Evolutionary conservation across 2,888 invertebrate genomes (phyloP).

Genomic region (Plebejus anna): DNA sequence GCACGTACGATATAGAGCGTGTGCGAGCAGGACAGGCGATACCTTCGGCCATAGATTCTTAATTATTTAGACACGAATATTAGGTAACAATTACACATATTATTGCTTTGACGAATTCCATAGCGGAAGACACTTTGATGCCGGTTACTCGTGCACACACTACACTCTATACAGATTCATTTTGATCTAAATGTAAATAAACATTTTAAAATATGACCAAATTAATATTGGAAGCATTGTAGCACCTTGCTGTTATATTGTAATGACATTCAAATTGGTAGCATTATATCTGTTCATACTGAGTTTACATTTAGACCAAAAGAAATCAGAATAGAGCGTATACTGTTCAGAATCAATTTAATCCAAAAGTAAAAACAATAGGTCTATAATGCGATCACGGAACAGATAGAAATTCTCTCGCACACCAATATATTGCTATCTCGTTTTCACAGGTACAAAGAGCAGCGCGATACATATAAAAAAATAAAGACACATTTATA

Average conservation of each 20-base stretch:
- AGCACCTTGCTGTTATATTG: no score
- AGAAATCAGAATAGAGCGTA: not conserved
- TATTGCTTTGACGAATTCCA: conserved; percentile 61
- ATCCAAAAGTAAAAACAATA: no score
- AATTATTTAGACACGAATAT: conserved; percentile 1
- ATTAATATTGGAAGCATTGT: no score
- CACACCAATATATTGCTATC: not conserved
- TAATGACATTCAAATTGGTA: not conserved
- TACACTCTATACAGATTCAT: not conserved
- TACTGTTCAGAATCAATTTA: not conserved
- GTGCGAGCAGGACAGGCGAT: not conserved
- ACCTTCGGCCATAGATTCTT: not conserved
- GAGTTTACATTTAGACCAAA: not conserved
- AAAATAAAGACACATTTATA: no score
- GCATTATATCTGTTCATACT: not conserved
- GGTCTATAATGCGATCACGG: not conserved
- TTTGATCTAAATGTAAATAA: not conserved
- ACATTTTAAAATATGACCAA: not conserved
- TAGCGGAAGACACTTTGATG: conserved; percentile 59
- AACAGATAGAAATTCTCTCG: not conserved
- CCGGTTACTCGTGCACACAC: conserved; percentile 32
- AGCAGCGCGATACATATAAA: not conserved
- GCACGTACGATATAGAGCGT: not conserved
- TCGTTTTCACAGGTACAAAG: not conserved
- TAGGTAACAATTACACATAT: conserved; percentile 44